Base-by-base conservation (phyloP, 1,140 invertebrate genomes). In the Drosophila ambigua region DNA sequence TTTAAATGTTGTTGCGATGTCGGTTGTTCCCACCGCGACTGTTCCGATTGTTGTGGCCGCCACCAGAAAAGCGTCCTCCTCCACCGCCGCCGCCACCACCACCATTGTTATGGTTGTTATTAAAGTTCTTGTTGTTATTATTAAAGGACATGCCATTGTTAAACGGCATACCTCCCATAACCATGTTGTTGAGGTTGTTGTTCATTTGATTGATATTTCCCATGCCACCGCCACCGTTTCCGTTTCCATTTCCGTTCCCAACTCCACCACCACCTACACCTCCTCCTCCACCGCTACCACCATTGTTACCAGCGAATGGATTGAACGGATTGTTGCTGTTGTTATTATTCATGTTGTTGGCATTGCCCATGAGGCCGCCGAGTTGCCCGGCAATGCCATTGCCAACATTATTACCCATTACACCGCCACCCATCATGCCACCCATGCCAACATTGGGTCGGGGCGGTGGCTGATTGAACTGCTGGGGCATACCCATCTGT, bases 311-410 rank as follows among this genome's bases (percentile, higher is more conserved):
- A 2, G 78, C 58, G 54, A 84, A 89, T 8, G 93, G 79, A 83
- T 94, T 93, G 64, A 93, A 92, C 41, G 93, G 92, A 63, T 93
- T 39, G 11, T 39, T 39, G 35, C 11, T 11, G 35, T 39, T 39
- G 35, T 39, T 39, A 8, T 39, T 39, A 2, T 39, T 39, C 35
- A 39, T 39, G 81, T 44, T 59, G 81, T 44, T 92, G 91, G 49
- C 91, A 84, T 59, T 92, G 79, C 16, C 92, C 92, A 71, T n/a
- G 89, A 20, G n/a, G 16, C 51, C 23, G 50, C 24, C 0, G 41
- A 26, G 28, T 31, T 31, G 15, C 63, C 60, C 7, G 35, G 35
- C 35, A 39, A 39, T 39, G 35, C 35, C 59, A 28, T 28, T 51
- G 49, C n/a, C 15, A 13, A 39, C 35, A 13, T 39, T 39, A 5